Percentiles rank a stretch among this genome's conserved stretches.
phyloP scores from a whole-genome alignment of 1,140 invertebrate species.

The Trichoplusia ni region DNA sequence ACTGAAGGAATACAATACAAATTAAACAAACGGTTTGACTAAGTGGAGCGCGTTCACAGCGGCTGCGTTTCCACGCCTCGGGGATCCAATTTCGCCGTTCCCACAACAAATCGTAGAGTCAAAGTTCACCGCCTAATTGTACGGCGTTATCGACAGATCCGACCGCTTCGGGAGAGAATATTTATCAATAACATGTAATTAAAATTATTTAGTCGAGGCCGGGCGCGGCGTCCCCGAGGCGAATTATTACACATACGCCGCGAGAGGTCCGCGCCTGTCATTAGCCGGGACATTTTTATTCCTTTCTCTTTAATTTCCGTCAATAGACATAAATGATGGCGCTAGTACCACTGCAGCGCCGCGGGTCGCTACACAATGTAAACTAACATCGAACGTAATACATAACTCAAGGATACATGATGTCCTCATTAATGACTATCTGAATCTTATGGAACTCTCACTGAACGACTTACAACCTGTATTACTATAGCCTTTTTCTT shows the following conservation, averaged over 20 bases:
- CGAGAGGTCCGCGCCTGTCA: conserved; percentile 67
- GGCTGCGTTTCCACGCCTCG: conserved; percentile 32
- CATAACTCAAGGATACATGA: no score
- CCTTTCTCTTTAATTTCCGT: conserved; percentile 77
- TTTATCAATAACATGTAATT: conserved; percentile 80
- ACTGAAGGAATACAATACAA: conserved; percentile 8
- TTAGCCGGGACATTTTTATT: conserved; percentile 77
- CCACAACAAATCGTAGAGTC: conserved; percentile 72
- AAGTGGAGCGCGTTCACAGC: conserved; percentile 16
- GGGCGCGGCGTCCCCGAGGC: conserved; percentile 60
- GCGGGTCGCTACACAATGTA: conserved; percentile 47
- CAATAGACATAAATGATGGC: conserved; percentile 72
- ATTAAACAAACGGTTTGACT: background rate
- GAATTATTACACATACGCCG: conserved; percentile 74
- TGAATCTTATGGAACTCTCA: no score
- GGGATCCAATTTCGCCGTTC: conserved; percentile 65
- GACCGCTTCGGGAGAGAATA: conserved; percentile 65
- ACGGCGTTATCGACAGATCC: conserved; percentile 70
- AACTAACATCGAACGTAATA: conserved; percentile 13
- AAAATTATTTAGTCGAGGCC: conserved; percentile 75
- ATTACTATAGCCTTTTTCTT: no score
- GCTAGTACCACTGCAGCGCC: conserved; percentile 58
- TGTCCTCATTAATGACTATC: no score
- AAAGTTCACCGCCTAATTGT: conserved; percentile 76
- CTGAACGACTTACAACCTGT: no score